Conservation (phyloP, 2,797 vertebrate species). For the Knipowitschia caucasica region DNA sequence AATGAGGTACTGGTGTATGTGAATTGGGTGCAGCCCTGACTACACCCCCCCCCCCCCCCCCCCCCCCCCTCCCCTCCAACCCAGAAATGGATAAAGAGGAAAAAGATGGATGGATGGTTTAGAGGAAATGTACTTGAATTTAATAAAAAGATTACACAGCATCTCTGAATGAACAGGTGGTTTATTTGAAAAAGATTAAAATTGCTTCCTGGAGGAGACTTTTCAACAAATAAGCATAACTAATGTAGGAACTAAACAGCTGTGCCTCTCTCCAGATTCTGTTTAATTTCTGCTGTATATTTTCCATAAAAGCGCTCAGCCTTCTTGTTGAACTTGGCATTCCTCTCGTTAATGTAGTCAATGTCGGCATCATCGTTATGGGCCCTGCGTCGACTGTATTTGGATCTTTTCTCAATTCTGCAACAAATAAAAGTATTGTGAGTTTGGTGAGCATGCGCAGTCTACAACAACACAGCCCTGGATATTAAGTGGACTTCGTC, state of each 20-base stretch:
- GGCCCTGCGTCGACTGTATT: constrained; percentile 90
- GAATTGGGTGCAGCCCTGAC: too few relatives aligned
- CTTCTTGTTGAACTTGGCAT: constrained; percentile 99
- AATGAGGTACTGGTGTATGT: too few relatives aligned
- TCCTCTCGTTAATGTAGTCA: constrained; percentile 97
- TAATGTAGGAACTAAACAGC: constrained; percentile 77
- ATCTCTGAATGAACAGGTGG: constrained; percentile 22
- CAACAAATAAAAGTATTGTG: constrained; percentile 35
- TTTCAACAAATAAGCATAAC: background rate
- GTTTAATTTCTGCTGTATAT: constrained; percentile 96
- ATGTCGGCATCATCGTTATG: constrained; percentile 97
- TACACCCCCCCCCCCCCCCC: too few relatives aligned
- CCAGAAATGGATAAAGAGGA: too few relatives aligned
- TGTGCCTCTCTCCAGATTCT: constrained; percentile 96
- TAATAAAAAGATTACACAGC: constrained; percentile 49
- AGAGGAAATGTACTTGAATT: constrained; percentile 54
- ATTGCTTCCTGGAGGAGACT: background rate
- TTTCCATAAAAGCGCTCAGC: constrained; percentile 97
- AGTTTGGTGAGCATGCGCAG: constrained; percentile 28
- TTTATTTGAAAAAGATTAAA: constrained; percentile 53
- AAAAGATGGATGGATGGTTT: too few relatives aligned
- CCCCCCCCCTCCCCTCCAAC: too few relatives aligned
- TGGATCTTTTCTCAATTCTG: constrained; percentile 93
- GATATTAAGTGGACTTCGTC: too few relatives aligned
- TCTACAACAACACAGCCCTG: too few relatives aligned